Conservation (phyloP, 2,888 invertebrate species). For the Cancer borealis region DNA sequence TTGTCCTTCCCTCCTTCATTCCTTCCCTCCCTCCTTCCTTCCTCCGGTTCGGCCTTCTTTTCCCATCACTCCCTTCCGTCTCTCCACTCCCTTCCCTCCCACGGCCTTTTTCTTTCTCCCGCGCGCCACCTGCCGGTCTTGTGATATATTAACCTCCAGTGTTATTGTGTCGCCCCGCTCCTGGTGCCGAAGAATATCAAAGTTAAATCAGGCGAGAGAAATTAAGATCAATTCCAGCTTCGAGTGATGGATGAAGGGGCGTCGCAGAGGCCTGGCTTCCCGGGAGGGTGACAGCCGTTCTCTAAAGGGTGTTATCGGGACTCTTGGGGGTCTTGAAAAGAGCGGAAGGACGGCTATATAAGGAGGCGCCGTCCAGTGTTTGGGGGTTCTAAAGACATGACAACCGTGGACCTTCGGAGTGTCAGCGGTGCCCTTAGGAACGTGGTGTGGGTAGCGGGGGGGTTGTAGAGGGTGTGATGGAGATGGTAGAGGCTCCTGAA, state of each 20-base stretch:
- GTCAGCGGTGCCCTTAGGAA: background rate
- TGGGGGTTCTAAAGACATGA: background rate
- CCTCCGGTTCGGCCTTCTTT: background rate
- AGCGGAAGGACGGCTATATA: background rate
- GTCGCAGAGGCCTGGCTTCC: background rate
- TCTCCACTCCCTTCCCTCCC: background rate
- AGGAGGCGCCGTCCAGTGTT: background rate
- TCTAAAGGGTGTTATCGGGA: background rate
- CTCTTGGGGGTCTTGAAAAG: slow-evolving; percentile 5
- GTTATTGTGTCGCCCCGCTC: slow-evolving; percentile 42
- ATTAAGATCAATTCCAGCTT: slow-evolving; percentile 50
- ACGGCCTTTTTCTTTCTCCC: background rate
- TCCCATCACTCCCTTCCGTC: background rate
- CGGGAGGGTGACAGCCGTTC: background rate
- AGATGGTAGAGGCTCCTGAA: background rate
- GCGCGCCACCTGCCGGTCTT: slow-evolving; percentile 21
- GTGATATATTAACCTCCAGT: slow-evolving; percentile 49
- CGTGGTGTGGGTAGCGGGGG: slow-evolving; percentile 6
- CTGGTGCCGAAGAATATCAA: slow-evolving; percentile 44
- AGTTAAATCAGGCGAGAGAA: slow-evolving; percentile 52
- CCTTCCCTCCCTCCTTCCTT: background rate
- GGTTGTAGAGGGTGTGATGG: background rate
- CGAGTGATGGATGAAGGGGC: slow-evolving; percentile 50
- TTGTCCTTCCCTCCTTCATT: background rate
- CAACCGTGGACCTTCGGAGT: background rate